Percentiles rank a stretch among this genome's conserved stretches.
phyloP scores from a whole-genome alignment of 2,113 vertebrate species.

The Nothoprocta pentlandii region DNA sequence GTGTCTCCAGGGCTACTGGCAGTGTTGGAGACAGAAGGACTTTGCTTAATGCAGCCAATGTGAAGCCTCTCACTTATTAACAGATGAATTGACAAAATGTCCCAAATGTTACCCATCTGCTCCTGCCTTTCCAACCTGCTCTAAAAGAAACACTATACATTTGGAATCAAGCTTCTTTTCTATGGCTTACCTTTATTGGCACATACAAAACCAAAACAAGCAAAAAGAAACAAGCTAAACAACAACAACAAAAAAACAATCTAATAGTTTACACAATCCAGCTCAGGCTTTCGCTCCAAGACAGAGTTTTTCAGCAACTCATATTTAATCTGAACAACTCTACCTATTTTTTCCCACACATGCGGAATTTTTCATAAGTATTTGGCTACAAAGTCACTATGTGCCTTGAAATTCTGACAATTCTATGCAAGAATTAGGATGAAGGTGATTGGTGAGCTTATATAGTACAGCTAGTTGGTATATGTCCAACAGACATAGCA shows the following conservation, averaged over 20 bases:
- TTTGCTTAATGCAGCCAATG: neutral
- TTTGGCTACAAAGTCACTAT: neutral
- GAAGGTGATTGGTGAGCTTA: accelerated
- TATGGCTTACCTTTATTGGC: neutral
- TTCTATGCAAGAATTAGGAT: neutral
- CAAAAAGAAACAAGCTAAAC: neutral
- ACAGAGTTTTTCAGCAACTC: neutral
- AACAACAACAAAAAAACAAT: neutral
- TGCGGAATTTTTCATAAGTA: neutral
- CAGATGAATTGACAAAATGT: slow-evolving; percentile 65
- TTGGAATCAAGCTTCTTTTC: slow-evolving; percentile 11
- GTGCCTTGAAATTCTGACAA: neutral
- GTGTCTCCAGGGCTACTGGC: slow-evolving; percentile 21
- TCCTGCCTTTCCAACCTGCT: slow-evolving; percentile 36
- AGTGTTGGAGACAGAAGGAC: slow-evolving; percentile 35
- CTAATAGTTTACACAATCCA: neutral
- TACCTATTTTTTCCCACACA: neutral
- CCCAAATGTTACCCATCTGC: slow-evolving; percentile 64
- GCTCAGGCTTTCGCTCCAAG: neutral
- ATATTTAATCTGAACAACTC: neutral
- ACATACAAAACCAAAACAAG: neutral
- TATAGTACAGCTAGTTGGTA: neutral
- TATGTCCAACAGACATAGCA: neutral
- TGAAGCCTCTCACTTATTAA: slow-evolving; percentile 43
- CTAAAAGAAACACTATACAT: neutral